Evolutionary conservation across 2,888 invertebrate species (phyloP).

Genomic region (Sinodicranocentrus sp.): DNA sequence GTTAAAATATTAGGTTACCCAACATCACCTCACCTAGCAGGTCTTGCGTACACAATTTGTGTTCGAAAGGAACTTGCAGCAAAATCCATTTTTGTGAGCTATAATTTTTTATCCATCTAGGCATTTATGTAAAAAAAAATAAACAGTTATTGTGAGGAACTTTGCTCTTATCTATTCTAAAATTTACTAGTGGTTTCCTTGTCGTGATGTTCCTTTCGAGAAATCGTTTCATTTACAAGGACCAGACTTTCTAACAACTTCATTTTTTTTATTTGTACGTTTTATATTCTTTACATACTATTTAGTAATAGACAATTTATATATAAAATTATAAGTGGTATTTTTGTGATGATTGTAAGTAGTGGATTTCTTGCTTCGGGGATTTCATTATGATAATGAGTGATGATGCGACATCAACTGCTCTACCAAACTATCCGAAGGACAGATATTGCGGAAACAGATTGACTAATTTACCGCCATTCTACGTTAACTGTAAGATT

Average conservation of each 20-base stretch:
- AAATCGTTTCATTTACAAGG: conserved; percentile 50
- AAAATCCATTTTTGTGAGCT: conserved; percentile 61
- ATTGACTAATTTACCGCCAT: conserved; percentile 40
- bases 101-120: background rate
- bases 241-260: conserved; percentile 30
- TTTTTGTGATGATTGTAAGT: too few species aligned
- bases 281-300: too few species aligned
- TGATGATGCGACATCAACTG: conserved; percentile 42
- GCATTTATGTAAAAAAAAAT: too few species aligned
- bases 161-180: too few species aligned
- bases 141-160: too few species aligned
- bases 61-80: conserved; percentile 48
- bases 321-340: background rate
- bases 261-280: conserved; percentile 4
- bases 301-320: background rate
- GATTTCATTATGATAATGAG: conserved; percentile 64
- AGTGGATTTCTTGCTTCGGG: conserved; percentile 34
- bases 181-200: conserved; percentile 65
- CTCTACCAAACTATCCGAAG: conserved; percentile 10
- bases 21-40: conserved; percentile 58
- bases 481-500: conserved; percentile 46
- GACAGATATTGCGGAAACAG: conserved; percentile 64
- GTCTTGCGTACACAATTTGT: conserved; percentile 58
- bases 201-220: conserved; percentile 55
- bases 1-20: conserved; percentile 61